Evolutionary conservation across 2,113 vertebrate genomes (phyloP).

Genomic region (Numenius arquata): DNA sequence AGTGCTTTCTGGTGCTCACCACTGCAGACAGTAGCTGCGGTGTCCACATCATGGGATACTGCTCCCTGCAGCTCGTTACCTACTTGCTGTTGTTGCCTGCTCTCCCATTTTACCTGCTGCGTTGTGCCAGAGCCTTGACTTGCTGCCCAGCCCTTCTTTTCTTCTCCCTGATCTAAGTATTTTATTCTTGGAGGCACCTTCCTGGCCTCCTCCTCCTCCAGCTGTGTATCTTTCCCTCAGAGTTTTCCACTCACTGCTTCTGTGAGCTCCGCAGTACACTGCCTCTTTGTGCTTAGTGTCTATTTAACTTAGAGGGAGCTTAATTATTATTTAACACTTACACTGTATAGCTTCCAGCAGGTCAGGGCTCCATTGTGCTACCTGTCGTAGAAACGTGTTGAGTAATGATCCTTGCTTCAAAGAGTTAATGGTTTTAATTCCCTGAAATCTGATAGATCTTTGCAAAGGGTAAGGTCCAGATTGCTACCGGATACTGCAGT

Average conservation of each 20-base stretch:
- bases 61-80: background rate
- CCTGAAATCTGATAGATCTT: slow-evolving; percentile 27
- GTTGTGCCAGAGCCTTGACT: background rate
- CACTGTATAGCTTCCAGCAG: background rate
- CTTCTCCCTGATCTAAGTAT: background rate
- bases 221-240: background rate
- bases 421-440: slow-evolving; percentile 44
- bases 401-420: background rate
- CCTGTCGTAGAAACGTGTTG: background rate
- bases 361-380: background rate
- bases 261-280: background rate
- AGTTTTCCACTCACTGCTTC: background rate
- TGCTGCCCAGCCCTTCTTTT: background rate
- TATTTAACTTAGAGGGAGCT: slow-evolving; percentile 30
- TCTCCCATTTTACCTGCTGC: background rate
- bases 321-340: slow-evolving; percentile 57
- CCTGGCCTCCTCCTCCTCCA: background rate
- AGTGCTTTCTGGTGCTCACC: background rate
- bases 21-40: background rate
- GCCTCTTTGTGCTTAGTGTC: slow-evolving; percentile 48
- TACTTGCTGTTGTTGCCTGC: background rate
- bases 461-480: slow-evolving; percentile 31
- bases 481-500: background rate
- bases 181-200: background rate
- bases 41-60: accelerated